phyloP scores from a whole-genome alignment of 1,140 invertebrate species.

The Panagrolaimus sp. region DNA sequence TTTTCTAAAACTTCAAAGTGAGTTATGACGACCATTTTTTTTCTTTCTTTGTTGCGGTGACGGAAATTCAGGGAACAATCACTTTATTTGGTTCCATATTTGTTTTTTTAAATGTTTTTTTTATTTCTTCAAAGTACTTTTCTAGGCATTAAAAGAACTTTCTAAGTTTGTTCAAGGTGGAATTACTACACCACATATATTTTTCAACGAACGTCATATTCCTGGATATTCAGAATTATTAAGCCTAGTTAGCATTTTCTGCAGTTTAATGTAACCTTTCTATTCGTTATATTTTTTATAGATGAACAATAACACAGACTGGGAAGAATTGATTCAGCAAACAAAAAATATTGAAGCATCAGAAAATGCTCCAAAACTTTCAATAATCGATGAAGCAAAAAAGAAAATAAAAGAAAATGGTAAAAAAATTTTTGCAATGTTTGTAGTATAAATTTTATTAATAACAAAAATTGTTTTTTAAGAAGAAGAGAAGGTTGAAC shows the following conservation, averaged over 20 bases:
- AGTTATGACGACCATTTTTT: too few species aligned
- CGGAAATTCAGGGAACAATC: too few species aligned
- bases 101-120: constrained; percentile 17
- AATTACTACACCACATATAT: constrained; percentile 5
- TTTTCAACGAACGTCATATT: constrained; percentile 11
- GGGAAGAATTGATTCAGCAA: not conserved
- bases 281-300: not conserved
- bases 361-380: not conserved
- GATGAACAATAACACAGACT: constrained; percentile 1
- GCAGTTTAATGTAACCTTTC: not conserved
- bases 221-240: not conserved
- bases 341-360: not conserved
- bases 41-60: too few species aligned
- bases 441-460: too few species aligned
- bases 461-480: not conserved
- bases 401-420: too few species aligned
- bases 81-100: too few species aligned
- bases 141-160: constrained; percentile 2
- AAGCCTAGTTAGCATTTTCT: not conserved
- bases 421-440: too few species aligned
- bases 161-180: constrained; percentile 4
- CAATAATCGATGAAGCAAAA: constrained; percentile 3
- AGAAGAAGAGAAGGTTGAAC: constrained; percentile 23
- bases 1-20: too few species aligned
- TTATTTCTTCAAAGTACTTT: not conserved